phyloP scores from a whole-genome alignment of 2,797 vertebrate species.

The Molossus molossus region DNA sequence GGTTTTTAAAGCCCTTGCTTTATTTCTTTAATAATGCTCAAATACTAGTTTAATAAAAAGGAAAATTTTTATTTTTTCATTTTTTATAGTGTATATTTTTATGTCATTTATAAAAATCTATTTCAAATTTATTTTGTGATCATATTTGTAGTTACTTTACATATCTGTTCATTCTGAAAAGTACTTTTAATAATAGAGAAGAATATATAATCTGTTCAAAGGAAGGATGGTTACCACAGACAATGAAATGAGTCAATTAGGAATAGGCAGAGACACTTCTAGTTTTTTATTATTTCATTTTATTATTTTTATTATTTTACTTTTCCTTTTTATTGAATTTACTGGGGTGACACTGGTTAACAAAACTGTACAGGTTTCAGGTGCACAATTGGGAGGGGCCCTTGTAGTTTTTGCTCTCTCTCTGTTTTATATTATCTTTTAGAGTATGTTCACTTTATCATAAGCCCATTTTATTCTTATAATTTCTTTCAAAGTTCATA shows the following conservation, averaged over 20 bases:
- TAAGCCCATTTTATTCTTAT: not conserved
- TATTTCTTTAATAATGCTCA: constrained; percentile 17
- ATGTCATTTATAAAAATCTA: constrained; percentile 31
- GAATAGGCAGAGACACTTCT: not conserved
- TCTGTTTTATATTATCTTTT: not conserved
- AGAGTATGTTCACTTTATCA: not conserved
- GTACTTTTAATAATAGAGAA: constrained; percentile 62
- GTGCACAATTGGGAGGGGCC: not conserved
- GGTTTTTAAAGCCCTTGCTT: constrained; percentile 23
- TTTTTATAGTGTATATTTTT: constrained; percentile 56
- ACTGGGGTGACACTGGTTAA: not conserved
- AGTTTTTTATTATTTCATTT: not conserved
- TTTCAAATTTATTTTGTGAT: constrained; percentile 47
- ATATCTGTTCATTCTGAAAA: constrained; percentile 32
- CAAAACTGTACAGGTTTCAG: not conserved
- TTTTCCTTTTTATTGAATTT: not conserved
- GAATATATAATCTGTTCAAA: not conserved
- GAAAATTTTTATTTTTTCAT: not conserved
- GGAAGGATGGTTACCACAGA: constrained; percentile 21
- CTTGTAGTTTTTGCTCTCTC: constrained; percentile 29
- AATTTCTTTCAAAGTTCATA: constrained; percentile 30
- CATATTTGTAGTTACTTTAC: constrained; percentile 49
- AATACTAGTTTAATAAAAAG: constrained; percentile 34
- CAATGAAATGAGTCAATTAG: not conserved
- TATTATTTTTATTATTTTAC: not conserved